Conservation (phyloP, 2,888 invertebrate species). For the Eledone cirrhosa region DNA sequence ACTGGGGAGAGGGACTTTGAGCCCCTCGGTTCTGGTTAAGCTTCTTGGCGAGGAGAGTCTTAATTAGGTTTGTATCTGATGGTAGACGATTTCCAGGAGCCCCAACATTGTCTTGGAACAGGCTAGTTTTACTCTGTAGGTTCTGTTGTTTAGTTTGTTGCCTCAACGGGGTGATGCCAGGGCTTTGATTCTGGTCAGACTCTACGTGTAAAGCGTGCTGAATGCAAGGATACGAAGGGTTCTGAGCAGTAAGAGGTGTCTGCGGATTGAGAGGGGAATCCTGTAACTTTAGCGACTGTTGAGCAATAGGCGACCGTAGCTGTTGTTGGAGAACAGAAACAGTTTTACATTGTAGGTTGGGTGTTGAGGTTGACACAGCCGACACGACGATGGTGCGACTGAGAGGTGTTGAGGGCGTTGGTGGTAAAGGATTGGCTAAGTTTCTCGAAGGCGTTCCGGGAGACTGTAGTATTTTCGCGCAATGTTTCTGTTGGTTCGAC, state of each 20-base stretch:
- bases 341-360: constrained; percentile 28
- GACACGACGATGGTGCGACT: constrained; percentile 30
- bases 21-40: constrained; percentile 48
- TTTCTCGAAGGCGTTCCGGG: constrained; percentile 31
- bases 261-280: constrained; percentile 11
- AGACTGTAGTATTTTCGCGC: constrained; percentile 32
- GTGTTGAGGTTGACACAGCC: constrained; percentile 28
- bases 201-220: constrained; percentile 45
- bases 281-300: constrained; percentile 20
- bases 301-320: constrained; percentile 32
- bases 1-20: constrained; percentile 32
- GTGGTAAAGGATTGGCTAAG: constrained; percentile 28
- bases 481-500: constrained; percentile 25
- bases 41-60: constrained; percentile 93
- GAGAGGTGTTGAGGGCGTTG: constrained; percentile 19
- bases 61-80: constrained; percentile 80
- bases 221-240: constrained; percentile 43
- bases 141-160: constrained; percentile 22
- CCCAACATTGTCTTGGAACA: constrained; percentile 34
- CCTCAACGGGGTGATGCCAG: not conserved
- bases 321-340: constrained; percentile 34
- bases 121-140: not conserved
- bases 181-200: constrained; percentile 26
- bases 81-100: constrained; percentile 23
- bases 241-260: constrained; percentile 26